These are phyloP conservation scores for Pachydiplax longipennis DNA, from an alignment of 2,888 invertebrate genomes.

Conservation along the genomic window DNA sequence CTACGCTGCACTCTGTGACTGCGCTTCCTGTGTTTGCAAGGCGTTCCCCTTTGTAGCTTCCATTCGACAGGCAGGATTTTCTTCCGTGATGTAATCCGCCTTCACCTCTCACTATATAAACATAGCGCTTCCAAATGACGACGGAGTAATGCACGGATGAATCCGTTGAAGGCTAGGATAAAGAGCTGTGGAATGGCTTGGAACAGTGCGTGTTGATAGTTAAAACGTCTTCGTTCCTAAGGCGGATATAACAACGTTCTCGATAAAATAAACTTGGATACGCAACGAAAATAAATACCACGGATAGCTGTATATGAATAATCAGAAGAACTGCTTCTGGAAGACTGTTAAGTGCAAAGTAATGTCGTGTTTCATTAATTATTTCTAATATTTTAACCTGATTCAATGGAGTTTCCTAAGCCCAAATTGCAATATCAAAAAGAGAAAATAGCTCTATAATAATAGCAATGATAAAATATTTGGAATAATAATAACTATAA, in stretches of 20 bases:
- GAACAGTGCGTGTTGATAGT: neutral
- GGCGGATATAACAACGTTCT: neutral
- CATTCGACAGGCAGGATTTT: neutral
- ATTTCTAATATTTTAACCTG: too few relatives aligned
- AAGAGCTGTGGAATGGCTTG: neutral
- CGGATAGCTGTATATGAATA: too few relatives aligned
- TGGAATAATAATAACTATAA: too few relatives aligned
- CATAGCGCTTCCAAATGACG: neutral
- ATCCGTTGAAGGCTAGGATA: neutral
- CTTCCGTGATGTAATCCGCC: conserved; percentile 1
- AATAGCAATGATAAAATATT: too few relatives aligned
- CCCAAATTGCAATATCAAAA: too few relatives aligned
- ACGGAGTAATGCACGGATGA: neutral
- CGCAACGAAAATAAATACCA: too few relatives aligned
- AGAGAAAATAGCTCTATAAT: too few relatives aligned
- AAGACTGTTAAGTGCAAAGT: too few relatives aligned
- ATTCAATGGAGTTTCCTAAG: too few relatives aligned
- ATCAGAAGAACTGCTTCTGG: too few relatives aligned
- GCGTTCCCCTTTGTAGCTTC: neutral
- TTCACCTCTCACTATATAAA: neutral
- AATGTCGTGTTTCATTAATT: too few relatives aligned
- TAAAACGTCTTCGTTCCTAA: neutral
- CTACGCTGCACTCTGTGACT: conserved; percentile 1
- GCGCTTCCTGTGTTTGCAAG: conserved; percentile 9
- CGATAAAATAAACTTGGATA: too few relatives aligned